Conservation (phyloP, 2,888 invertebrate genomes). For the Stenotaenia linearis region DNA sequence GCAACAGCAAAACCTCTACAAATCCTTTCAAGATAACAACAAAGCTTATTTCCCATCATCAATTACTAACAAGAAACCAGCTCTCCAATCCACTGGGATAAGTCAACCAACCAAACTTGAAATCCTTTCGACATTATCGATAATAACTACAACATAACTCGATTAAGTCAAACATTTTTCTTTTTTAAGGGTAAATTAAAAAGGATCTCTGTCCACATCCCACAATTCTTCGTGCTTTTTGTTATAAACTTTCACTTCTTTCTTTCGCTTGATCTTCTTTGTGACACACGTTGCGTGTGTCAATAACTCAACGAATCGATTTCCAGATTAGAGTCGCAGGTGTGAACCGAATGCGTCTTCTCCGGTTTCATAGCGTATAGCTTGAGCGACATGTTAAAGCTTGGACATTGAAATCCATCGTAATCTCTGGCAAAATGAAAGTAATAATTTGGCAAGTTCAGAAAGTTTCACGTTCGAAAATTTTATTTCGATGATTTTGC, state of each 20-base stretch:
- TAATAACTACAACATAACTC: too few relatives aligned
- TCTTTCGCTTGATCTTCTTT: background rate
- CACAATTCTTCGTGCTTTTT: background rate
- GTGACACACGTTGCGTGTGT: background rate
- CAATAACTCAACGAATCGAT: background rate
- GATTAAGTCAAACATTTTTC: too few relatives aligned
- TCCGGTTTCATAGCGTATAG: background rate
- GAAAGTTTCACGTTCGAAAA: background rate
- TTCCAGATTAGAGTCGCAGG: constrained; percentile 3
- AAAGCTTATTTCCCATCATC: constrained; percentile 10
- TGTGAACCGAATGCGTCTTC: background rate
- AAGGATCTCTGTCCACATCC: background rate
- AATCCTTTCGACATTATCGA: too few relatives aligned
- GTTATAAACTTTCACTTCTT: background rate
- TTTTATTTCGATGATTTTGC: background rate
- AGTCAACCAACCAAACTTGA: background rate
- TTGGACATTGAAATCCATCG: background rate
- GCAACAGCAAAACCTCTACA: background rate
- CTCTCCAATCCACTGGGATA: background rate
- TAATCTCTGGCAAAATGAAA: background rate
- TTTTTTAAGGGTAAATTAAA: too few relatives aligned
- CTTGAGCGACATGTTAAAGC: background rate
- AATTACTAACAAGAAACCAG: background rate
- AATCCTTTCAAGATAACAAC: constrained; percentile 6
- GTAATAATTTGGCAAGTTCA: background rate